These are phyloP conservation scores for Philereme vetulata DNA, from an alignment of 2,888 invertebrate genomes.

Conservation along the genomic window DNA sequence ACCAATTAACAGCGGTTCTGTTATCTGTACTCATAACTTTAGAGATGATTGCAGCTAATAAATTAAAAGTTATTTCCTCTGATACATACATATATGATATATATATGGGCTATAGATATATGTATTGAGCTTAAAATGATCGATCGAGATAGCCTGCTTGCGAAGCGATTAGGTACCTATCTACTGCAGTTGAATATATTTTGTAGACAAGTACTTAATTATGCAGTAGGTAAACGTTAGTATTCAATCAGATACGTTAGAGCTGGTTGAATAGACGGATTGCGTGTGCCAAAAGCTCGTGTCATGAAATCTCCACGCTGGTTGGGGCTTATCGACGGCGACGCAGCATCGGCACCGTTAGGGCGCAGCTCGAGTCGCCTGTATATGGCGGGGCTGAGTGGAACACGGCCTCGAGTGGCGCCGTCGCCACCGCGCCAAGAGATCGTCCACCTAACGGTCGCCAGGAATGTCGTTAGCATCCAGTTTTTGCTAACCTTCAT, in stretches of 20 bases:
- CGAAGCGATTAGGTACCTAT: not conserved
- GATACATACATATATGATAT: too few species aligned
- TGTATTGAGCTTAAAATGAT: slow-evolving; percentile 10
- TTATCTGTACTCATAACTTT: slow-evolving; percentile 37
- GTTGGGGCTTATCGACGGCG: slow-evolving; percentile 49
- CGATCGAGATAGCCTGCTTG: not conserved
- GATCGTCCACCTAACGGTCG: slow-evolving; percentile 74
- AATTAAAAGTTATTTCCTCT: slow-evolving; percentile 33
- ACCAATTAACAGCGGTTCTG: slow-evolving; percentile 36
- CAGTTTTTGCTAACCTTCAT: slow-evolving; percentile 66
- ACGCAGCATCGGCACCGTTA: slow-evolving; percentile 55
- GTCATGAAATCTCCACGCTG: slow-evolving; percentile 51
- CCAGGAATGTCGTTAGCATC: slow-evolving; percentile 74
- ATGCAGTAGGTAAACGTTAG: slow-evolving; percentile 1
- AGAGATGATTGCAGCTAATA: slow-evolving; percentile 33
- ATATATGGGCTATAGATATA: too few species aligned
- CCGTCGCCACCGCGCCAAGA: slow-evolving; percentile 46
- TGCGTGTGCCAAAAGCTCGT: slow-evolving; percentile 37
- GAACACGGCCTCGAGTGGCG: slow-evolving; percentile 39
- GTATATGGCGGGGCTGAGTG: slow-evolving; percentile 43
- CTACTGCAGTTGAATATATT: not conserved
- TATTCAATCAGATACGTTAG: slow-evolving; percentile 14
- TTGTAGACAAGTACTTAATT: not conserved
- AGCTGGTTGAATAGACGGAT: slow-evolving; percentile 20
- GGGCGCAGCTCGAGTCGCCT: slow-evolving; percentile 45